phyloP scores from a whole-genome alignment of 2,797 vertebrate genomes.

The Ciconia nigra region DNA sequence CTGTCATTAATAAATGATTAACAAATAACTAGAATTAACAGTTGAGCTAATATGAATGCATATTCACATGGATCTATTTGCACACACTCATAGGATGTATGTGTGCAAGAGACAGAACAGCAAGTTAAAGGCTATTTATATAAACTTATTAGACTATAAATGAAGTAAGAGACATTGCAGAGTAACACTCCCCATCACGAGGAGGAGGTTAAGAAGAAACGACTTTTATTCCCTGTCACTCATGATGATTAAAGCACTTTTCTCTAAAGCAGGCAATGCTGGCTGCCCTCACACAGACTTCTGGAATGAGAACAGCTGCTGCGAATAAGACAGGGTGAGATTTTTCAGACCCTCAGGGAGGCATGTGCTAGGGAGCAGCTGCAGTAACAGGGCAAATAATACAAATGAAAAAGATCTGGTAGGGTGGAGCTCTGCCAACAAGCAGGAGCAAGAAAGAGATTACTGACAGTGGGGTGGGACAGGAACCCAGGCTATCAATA shows the following conservation, averaged over 20 bases:
- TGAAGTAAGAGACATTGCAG: neutral
- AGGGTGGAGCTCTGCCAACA: slow-evolving; percentile 13
- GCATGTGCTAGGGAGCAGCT: neutral
- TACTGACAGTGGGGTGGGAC: neutral
- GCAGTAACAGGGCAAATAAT: neutral
- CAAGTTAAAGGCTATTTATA: neutral
- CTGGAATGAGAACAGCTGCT: slow-evolving; percentile 38
- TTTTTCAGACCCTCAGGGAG: slow-evolving; percentile 15
- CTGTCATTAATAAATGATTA: neutral
- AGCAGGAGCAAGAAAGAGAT: neutral
- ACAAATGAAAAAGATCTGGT: slow-evolving; percentile 2
- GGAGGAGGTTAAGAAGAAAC: neutral
- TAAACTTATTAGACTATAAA: neutral
- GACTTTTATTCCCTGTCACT: slow-evolving; percentile 9
- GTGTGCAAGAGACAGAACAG: neutral
- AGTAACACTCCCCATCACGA: neutral
- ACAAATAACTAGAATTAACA: neutral
- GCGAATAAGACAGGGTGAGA: slow-evolving; percentile 22
- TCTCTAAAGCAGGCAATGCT: neutral
- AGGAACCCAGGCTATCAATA: neutral
- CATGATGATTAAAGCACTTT: slow-evolving; percentile 23
- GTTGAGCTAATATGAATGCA: neutral
- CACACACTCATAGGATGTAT: neutral
- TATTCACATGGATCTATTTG: neutral
- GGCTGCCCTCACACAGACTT: slow-evolving; percentile 26